phyloP scores from a whole-genome alignment of 1,140 invertebrate genomes.

The Watersipora subatra region DNA sequence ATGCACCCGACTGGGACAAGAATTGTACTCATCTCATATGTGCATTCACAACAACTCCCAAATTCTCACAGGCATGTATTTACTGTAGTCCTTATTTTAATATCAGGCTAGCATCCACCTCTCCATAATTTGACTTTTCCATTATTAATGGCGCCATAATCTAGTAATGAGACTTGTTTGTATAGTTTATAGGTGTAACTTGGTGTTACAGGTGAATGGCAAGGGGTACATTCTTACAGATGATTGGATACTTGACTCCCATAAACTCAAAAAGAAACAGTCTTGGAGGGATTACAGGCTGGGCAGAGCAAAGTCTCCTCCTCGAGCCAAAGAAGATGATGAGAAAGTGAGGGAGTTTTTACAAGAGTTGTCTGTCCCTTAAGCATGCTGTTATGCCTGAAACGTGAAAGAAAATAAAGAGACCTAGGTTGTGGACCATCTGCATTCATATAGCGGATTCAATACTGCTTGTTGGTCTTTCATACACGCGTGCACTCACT shows the following conservation, averaged over 20 bases:
- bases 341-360: too few species aligned
- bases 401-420: too few species aligned
- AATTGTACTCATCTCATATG: slow-evolving; percentile 70
- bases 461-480: too few species aligned
- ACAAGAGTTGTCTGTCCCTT: too few species aligned
- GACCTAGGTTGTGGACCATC: too few species aligned
- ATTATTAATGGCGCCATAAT: neutral
- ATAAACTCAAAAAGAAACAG: slow-evolving; percentile 48
- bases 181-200: neutral
- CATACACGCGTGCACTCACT: too few species aligned
- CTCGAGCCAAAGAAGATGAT: neutral
- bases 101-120: too few species aligned
- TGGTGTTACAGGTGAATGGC: slow-evolving; percentile 50
- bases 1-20: slow-evolving; percentile 58
- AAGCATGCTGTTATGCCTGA: too few species aligned
- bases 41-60: slow-evolving; percentile 23
- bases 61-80: neutral
- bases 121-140: too few species aligned
- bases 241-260: slow-evolving; percentile 61
- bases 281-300: slow-evolving; percentile 51
- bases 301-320: neutral
- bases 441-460: too few species aligned
- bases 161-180: neutral
- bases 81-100: too few species aligned
- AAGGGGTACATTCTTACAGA: slow-evolving; percentile 55